Conservation (phyloP, 2,113 vertebrate genomes). For the Rhinoderma darwinii region DNA sequence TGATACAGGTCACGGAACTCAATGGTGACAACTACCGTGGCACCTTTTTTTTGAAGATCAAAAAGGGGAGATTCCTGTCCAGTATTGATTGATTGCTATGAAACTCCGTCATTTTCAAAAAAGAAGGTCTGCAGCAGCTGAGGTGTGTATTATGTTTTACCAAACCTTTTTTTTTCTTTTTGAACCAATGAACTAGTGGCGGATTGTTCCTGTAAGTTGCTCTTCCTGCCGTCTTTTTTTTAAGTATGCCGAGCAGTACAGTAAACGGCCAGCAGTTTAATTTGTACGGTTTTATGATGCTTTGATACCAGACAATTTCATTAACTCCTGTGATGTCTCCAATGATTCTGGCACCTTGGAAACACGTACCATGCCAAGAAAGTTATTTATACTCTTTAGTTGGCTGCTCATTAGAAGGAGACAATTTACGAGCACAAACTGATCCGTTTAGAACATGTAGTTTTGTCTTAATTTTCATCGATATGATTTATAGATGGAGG, state of each 20-base stretch:
- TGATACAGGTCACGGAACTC: no score
- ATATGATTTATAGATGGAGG: constrained; percentile 39
- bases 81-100: no score
- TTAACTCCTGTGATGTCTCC: constrained; percentile 53
- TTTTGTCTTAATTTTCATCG: constrained; percentile 48
- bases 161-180: no score
- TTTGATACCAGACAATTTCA: constrained; percentile 51
- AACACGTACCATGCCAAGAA: constrained; percentile 35
- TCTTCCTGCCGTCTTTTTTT: neutral
- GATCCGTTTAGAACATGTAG: constrained; percentile 47
- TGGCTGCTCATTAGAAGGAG: constrained; percentile 51
- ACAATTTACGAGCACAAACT: constrained; percentile 54
- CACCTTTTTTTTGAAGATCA: no score
- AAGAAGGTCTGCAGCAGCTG: no score
- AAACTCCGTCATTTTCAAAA: no score
- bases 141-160: neutral
- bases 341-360: constrained; percentile 38
- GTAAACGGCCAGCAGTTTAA: constrained; percentile 32
- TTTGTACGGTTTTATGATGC: constrained; percentile 44
- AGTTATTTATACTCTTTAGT: constrained; percentile 56
- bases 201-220: neutral
- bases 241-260: neutral
- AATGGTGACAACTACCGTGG: no score
- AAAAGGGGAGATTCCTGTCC: no score
- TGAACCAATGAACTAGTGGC: neutral